Base-by-base conservation (phyloP, 2,113 vertebrate species). In the Salvelinus sp. region DNA sequence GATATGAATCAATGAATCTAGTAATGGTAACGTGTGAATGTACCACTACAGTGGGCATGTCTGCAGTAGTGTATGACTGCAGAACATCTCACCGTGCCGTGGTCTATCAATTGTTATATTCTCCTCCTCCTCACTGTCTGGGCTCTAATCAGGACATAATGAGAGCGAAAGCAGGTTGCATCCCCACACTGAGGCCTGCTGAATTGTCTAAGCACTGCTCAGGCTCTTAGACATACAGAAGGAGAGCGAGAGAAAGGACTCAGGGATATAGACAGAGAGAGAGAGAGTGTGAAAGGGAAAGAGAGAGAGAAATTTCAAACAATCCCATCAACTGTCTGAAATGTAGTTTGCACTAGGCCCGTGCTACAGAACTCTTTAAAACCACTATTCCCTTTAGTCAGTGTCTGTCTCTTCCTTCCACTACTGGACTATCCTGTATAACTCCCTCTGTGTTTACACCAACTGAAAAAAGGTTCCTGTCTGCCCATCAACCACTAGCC, bases 61-160 rank as follows among this genome's bases (percentile, higher is more conserved):
- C 9, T 44, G 38, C 38, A 44, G 38, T 44, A 44, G 38, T 44
- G 38, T 44, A 44, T 38, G 6, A 6, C 33, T 38, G 33, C 33
- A 38, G 33, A 38, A 38, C 33, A 38, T 38, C 33, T 38, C 38
- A 38, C 38, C 38, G 7, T 38, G 38, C 38, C 7, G 7, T 44
- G 38, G 87, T 87, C 80, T 87, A 82, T 86, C 79, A 83, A 83
- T 90, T 79, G 78, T 83, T 81, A 80, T 63, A 3, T 76, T 33
- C 83, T 83, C 84, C 87, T 86, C 86, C 86, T 87, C 86, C 88
- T 86, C 79, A 74, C 74, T 84, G 78, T 58, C 74, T 75, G 57
- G 86, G 86, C 87, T 89, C 88, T 91, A 91, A 91, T 91, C 91
- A 91, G 87, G 88, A 90, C 90, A 92, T 92, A 93, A 92, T 92